Conservation (phyloP, 2,888 invertebrate genomes). For the Pterostichus niger region DNA sequence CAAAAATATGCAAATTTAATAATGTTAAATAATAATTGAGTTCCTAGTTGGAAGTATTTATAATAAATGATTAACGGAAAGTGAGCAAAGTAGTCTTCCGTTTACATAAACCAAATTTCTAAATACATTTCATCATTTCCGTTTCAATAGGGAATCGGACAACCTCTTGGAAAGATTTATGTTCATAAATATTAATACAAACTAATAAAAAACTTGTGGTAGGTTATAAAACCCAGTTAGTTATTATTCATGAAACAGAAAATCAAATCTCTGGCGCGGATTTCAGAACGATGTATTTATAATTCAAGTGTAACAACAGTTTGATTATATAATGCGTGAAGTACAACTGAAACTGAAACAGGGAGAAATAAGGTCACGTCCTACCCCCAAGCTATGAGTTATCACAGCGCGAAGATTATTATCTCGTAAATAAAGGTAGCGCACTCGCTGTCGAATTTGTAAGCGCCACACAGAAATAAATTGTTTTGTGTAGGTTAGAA, state of each 20-base stretch:
- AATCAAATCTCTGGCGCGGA: background rate
- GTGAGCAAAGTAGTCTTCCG: conserved; percentile 4
- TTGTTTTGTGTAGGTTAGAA: conserved; percentile 32
- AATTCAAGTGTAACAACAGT: background rate
- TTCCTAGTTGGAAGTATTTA: too few species aligned
- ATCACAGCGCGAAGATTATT: conserved; percentile 30
- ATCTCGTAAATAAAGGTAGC: conserved; percentile 35
- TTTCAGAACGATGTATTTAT: background rate
- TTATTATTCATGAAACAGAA: conserved; percentile 23
- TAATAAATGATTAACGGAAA: conserved; percentile 4
- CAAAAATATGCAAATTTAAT: background rate
- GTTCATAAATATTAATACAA: conserved; percentile 36
- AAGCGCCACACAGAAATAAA: conserved; percentile 41
- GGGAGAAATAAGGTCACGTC: conserved; percentile 19
- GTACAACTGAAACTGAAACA: conserved; percentile 24
- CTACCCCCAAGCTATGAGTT: conserved; percentile 24
- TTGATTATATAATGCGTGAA: conserved; percentile 21
- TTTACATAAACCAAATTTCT: background rate
- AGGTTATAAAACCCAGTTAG: background rate
- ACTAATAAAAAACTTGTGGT: conserved; percentile 14
- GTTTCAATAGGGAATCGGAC: background rate
- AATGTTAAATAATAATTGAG: background rate
- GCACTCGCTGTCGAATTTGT: conserved; percentile 34
- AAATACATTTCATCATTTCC: conserved; percentile 17
- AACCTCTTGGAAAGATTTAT: conserved; percentile 21